Evolutionary conservation across 1,140 invertebrate genomes (phyloP).

Genomic region (Procambarus virginalis): DNA sequence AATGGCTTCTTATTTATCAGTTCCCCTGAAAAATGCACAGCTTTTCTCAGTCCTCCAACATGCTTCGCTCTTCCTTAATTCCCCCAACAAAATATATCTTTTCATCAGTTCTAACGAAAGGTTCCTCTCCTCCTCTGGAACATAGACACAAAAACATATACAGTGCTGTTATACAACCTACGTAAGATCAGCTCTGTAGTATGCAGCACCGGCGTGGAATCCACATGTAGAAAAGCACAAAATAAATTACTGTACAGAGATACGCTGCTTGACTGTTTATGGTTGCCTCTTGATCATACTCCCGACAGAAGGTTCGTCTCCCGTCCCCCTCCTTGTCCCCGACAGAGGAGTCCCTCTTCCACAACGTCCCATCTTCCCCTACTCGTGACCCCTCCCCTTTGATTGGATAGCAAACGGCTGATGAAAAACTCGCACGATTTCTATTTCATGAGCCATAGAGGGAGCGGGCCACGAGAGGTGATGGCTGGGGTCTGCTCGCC

Average conservation of each 20-base stretch:
- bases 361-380: neutral
- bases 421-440: slow-evolving; percentile 13
- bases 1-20: too few species aligned
- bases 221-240: too few species aligned
- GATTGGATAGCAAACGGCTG: slow-evolving; percentile 16
- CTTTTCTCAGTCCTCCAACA: too few species aligned
- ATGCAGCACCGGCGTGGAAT: too few species aligned
- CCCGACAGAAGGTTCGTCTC: neutral
- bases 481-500: too few species aligned
- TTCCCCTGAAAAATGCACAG: too few species aligned
- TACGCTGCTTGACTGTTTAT: neutral
- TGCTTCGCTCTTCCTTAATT: too few species aligned
- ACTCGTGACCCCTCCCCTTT: neutral
- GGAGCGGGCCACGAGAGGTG: neutral
- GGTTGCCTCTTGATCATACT: neutral
- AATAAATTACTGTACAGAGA: too few species aligned
- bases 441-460: slow-evolving; percentile 7
- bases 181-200: too few species aligned
- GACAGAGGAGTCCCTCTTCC: neutral
- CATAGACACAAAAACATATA: too few species aligned
- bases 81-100: too few species aligned
- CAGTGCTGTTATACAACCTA: too few species aligned
- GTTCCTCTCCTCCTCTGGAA: neutral
- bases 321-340: neutral
- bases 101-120: neutral